phyloP scores from a whole-genome alignment of 2,888 invertebrate genomes.

The Sesia apiformis region DNA sequence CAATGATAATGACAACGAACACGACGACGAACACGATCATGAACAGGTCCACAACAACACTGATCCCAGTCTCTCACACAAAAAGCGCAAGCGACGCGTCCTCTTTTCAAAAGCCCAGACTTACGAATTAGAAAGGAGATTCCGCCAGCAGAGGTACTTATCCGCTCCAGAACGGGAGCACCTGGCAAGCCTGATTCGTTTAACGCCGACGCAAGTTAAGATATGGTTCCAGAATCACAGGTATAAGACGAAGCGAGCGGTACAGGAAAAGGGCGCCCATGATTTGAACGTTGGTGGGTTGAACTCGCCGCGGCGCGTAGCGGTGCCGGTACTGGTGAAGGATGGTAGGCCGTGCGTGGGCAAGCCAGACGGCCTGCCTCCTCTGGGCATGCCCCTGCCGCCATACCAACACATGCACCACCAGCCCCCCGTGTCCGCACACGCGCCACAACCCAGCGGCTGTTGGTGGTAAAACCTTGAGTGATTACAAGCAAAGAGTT shows the following conservation, averaged over 20 bases:
- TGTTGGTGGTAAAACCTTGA: slow-evolving; percentile 72
- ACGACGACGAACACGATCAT: slow-evolving; percentile 70
- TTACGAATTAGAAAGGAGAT: slow-evolving; percentile 94
- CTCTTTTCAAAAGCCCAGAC: slow-evolving; percentile 98
- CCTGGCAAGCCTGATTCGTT: slow-evolving; percentile 92
- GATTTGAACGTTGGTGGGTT: slow-evolving; percentile 78
- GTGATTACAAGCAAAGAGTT: slow-evolving; percentile 23
- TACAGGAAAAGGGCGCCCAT: slow-evolving; percentile 91
- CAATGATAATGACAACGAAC: slow-evolving; percentile 74
- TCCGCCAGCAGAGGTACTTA: slow-evolving; percentile 95
- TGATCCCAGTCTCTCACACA: slow-evolving; percentile 76
- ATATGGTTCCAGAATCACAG: slow-evolving; percentile 99
- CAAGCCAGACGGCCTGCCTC: slow-evolving; percentile 68
- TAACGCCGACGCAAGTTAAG: slow-evolving; percentile 98
- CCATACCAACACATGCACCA: slow-evolving; percentile 66
- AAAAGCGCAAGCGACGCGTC: slow-evolving; percentile 96
- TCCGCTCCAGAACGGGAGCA: slow-evolving; percentile 99
- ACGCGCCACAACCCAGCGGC: slow-evolving; percentile 49
- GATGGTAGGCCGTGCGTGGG: slow-evolving; percentile 94
- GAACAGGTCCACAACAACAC: slow-evolving; percentile 33
- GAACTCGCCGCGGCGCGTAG: slow-evolving; percentile 92
- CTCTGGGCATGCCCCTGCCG: slow-evolving; percentile 62
- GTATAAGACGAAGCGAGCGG: slow-evolving; percentile 98
- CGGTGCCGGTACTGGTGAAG: slow-evolving; percentile 94
- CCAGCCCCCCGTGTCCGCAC: slow-evolving; percentile 48